phyloP scores from a whole-genome alignment of 2,797 vertebrate genomes.

The Sitta carolinensis region DNA sequence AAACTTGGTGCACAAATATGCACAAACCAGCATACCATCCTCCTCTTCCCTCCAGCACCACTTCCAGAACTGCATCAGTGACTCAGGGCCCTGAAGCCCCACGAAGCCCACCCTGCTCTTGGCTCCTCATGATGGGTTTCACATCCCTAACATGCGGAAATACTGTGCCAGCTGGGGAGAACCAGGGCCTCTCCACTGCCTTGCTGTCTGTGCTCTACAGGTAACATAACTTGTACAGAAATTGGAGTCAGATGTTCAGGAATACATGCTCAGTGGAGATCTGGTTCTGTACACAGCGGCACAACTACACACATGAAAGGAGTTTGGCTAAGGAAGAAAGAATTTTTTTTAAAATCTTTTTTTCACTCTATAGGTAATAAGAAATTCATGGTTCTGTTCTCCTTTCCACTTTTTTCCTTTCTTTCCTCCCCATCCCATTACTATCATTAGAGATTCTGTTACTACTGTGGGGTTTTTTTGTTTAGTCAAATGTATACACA shows the following conservation, averaged over 20 bases:
- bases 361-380: not conserved
- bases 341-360: not conserved
- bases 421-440: not conserved
- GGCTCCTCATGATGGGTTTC: not conserved
- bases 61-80: not conserved
- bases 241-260: not conserved
- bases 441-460: not conserved
- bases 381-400: not conserved
- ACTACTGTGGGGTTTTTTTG: fast-evolving
- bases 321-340: not conserved
- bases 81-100: not conserved
- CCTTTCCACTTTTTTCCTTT: not conserved
- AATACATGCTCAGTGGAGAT: not conserved
- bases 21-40: fast-evolving
- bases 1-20: not conserved
- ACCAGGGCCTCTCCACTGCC: not conserved
- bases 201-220: not conserved
- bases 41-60: not conserved
- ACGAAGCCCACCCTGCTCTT: not conserved
- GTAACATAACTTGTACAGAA: not conserved
- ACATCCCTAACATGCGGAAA: not conserved
- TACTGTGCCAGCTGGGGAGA: not conserved
- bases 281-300: not conserved
- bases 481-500: not conserved
- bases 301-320: not conserved